These are phyloP conservation scores for Urocitellus parryii DNA, from an alignment of 2,113 vertebrate species.

Conservation along the genomic window DNA sequence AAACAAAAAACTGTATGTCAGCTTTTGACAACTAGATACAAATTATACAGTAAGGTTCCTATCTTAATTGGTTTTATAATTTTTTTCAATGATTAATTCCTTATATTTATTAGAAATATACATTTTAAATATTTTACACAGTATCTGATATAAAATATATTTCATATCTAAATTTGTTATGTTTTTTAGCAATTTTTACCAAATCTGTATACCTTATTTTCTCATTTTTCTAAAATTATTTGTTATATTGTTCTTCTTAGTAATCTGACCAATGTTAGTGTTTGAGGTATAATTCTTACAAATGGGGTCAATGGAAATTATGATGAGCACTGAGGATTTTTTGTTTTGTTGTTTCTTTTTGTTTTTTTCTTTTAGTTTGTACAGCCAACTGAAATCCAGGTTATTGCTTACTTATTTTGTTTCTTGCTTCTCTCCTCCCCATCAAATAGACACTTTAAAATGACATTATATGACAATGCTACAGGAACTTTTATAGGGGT, in stretches of 20 bases:
- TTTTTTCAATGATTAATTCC: not conserved
- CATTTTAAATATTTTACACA: not conserved
- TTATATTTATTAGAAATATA: not conserved
- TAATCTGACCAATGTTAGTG: not conserved
- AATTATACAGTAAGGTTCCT: not conserved
- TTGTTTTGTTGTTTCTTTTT: not conserved
- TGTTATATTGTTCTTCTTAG: not conserved
- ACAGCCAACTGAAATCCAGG: not conserved
- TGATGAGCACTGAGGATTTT: not conserved
- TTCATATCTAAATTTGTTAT: not conserved
- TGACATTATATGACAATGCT: not conserved
- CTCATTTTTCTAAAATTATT: not conserved
- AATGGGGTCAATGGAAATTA: constrained; percentile 23
- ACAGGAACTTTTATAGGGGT: not conserved
- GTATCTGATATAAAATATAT: not conserved
- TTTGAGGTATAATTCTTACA: not conserved
- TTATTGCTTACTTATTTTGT: constrained; percentile 20
- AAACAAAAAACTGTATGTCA: not conserved
- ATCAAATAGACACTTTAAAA: constrained; percentile 12
- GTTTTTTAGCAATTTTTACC: not conserved
- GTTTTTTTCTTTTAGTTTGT: not conserved
- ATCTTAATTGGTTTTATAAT: not conserved
- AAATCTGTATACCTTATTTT: constrained; percentile 18
- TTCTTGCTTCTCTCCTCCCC: not conserved
- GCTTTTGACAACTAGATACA: constrained; percentile 1